phyloP scores from a whole-genome alignment of 2,888 invertebrate species.

The Odontomyia ornata region DNA sequence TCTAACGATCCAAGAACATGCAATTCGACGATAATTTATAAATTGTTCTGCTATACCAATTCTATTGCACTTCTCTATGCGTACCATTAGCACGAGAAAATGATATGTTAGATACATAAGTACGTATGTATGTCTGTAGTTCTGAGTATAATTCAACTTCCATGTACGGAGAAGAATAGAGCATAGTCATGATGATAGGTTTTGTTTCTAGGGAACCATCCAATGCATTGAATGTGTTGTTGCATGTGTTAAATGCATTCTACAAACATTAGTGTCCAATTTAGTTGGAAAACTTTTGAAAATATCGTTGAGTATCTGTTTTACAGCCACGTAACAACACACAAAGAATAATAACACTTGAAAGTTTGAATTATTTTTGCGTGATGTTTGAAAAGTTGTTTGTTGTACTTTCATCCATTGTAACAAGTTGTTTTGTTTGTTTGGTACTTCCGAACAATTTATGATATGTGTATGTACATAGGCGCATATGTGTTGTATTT shows the following conservation, averaged over 20 bases:
- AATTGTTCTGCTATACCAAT: neutral
- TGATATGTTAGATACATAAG: neutral
- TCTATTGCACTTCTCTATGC: neutral
- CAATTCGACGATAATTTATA: slow-evolving; percentile 7
- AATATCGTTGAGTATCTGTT: neutral
- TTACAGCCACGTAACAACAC: too few species aligned
- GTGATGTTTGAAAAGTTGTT: neutral
- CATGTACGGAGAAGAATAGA: too few species aligned
- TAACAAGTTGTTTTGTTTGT: neutral
- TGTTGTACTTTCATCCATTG: neutral
- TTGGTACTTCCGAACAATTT: neutral
- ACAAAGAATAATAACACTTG: neutral
- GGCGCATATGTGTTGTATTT: too few species aligned
- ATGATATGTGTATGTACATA: too few species aligned
- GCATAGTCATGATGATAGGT: neutral
- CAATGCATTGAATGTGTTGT: neutral
- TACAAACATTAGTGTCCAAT: neutral
- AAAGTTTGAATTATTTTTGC: neutral
- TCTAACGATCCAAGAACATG: slow-evolving; percentile 8
- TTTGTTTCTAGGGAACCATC: neutral
- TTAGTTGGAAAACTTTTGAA: neutral
- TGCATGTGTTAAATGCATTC: neutral
- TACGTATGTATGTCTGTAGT: too few species aligned
- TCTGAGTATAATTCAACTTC: slow-evolving; percentile 4
- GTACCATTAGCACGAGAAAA: neutral